phyloP scores from a whole-genome alignment of 1,140 invertebrate genomes.

The Neodiprion lecontei region DNA sequence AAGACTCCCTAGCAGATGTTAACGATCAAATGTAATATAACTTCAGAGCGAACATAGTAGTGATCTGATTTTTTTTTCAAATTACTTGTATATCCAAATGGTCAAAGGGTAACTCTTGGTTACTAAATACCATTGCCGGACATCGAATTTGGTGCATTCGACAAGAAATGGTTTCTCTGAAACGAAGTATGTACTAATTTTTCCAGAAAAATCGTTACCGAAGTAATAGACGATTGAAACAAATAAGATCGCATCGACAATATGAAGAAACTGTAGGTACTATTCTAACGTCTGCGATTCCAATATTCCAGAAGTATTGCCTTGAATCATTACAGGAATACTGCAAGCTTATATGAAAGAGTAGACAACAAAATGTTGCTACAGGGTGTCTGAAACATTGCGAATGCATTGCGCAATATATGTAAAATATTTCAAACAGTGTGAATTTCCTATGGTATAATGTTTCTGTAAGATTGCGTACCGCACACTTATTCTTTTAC shows the following conservation, averaged over 20 bases:
- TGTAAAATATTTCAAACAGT: too few species aligned
- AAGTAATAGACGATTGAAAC: neutral
- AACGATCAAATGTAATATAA: conserved; percentile 9
- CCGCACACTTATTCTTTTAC: conserved; percentile 19
- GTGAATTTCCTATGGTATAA: too few species aligned
- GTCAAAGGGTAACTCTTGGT: conserved; percentile 78
- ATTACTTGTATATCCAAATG: conserved; percentile 83
- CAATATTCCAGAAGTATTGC: neutral
- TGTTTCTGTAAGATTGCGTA: neutral
- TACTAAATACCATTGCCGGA: conserved; percentile 83
- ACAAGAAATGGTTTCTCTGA: conserved; percentile 78
- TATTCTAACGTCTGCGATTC: neutral
- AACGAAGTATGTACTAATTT: conserved; percentile 8
- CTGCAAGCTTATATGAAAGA: too few species aligned
- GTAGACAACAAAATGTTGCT: too few species aligned
- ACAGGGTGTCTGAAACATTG: too few species aligned
- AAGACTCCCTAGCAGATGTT: conserved; percentile 70
- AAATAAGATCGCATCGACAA: neutral
- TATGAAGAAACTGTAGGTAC: too few species aligned
- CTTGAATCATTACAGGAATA: too few species aligned
- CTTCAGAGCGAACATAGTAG: conserved; percentile 33
- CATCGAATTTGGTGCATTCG: conserved; percentile 86
- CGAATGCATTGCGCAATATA: too few species aligned
- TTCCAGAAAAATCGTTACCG: too few species aligned
- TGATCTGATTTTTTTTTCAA: conserved; percentile 30